phyloP scores from a whole-genome alignment of 2,888 invertebrate species.

The Pilophorus perplexus region DNA sequence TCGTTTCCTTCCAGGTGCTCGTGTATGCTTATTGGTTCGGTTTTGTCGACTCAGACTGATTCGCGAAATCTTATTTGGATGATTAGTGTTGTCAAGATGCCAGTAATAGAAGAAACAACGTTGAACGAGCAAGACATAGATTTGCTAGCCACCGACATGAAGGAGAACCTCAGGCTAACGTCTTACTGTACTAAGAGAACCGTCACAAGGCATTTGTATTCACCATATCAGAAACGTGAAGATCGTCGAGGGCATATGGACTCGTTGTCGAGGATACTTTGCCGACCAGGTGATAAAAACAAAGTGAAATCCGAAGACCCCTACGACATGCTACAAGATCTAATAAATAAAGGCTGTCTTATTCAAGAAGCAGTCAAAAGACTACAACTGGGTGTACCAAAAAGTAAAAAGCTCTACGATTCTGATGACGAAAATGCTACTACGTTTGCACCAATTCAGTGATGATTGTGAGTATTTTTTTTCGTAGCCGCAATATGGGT shows the following conservation, averaged over 20 bases:
- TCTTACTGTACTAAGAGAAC: slow-evolving; percentile 4
- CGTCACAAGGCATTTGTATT: slow-evolving; percentile 7
- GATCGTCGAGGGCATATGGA: background rate
- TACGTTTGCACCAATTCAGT: slow-evolving; percentile 6
- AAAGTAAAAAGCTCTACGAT: slow-evolving; percentile 8
- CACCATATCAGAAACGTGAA: slow-evolving; percentile 10
- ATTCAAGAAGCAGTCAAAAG: slow-evolving; percentile 37
- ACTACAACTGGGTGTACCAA: slow-evolving; percentile 13
- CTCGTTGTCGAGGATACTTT: background rate
- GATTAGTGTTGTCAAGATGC: slow-evolving; percentile 9
- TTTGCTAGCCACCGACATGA: slow-evolving; percentile 24
- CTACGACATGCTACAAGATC: slow-evolving; percentile 30
- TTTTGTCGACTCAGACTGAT: too few relatives aligned
- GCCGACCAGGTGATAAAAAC: background rate
- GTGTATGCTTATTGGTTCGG: too few relatives aligned
- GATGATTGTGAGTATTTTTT: slow-evolving; percentile 1
- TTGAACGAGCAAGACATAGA: slow-evolving; percentile 24
- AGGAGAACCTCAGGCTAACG: slow-evolving; percentile 23
- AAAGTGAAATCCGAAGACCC: slow-evolving; percentile 20
- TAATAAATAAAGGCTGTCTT: slow-evolving; percentile 30
- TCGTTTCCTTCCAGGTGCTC: too few relatives aligned
- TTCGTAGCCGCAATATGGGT: background rate
- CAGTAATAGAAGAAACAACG: slow-evolving; percentile 6
- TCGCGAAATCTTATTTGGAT: too few relatives aligned
- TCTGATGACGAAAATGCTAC: slow-evolving; percentile 16